phyloP scores from a whole-genome alignment of 2,888 invertebrate species.

The Isotomurus palustris region DNA sequence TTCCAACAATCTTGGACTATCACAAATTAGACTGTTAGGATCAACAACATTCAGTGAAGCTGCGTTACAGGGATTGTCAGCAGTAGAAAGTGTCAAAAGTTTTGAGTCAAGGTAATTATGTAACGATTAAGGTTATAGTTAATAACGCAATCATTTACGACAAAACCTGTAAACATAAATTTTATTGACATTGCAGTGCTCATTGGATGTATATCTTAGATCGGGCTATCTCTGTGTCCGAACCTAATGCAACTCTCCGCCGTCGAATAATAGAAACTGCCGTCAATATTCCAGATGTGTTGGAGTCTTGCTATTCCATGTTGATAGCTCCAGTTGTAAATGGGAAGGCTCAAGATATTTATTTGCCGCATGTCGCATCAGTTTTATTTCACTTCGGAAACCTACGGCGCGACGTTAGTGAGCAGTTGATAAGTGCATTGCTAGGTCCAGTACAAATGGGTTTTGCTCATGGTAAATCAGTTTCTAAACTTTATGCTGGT shows the following conservation, averaged over 20 bases:
- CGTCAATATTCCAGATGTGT: constrained; percentile 61
- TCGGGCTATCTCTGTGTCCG: constrained; percentile 36
- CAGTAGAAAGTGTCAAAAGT: constrained; percentile 28
- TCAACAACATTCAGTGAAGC: constrained; percentile 75
- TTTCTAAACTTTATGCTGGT: too few relatives aligned
- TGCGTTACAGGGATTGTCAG: constrained; percentile 39
- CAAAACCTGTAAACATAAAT: not conserved
- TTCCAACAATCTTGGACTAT: constrained; percentile 80
- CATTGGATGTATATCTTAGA: constrained; percentile 46
- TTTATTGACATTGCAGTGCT: constrained; percentile 20
- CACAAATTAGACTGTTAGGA: constrained; percentile 79
- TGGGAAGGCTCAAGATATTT: constrained; percentile 40
- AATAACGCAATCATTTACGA: not conserved
- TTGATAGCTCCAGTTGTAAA: constrained; percentile 63
- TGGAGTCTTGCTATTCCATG: constrained; percentile 67
- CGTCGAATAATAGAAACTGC: constrained; percentile 55
- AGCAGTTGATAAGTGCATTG: constrained; percentile 40
- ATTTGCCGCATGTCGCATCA: constrained; percentile 41
- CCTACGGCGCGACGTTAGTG: constrained; percentile 39
- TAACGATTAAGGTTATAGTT: too few relatives aligned
- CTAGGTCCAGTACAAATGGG: constrained; percentile 45
- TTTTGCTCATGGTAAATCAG: constrained; percentile 39
- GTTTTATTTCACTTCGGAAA: constrained; percentile 63
- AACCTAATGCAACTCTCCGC: constrained; percentile 21
- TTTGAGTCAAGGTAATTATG: constrained; percentile 38